Base-by-base conservation (phyloP, 2,797 vertebrate genomes). In the Tapirus indicus region DNA sequence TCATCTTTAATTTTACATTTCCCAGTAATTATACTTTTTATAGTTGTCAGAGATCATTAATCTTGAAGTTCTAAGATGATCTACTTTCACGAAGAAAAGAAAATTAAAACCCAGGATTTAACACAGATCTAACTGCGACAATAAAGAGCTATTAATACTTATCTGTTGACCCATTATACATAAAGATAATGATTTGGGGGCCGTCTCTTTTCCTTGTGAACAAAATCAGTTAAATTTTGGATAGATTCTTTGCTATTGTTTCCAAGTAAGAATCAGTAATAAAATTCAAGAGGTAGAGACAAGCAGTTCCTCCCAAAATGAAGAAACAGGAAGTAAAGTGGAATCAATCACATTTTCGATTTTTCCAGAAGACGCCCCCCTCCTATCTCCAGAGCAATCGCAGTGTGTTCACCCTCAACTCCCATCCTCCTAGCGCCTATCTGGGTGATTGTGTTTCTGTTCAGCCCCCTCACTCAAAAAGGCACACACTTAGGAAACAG, bases 401-500 rank as follows among this genome's bases (percentile, higher is more conserved):
- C 23, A 47, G 27, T 0, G 0, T 41, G 77, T 60, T 75, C 41
- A 0, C 58, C 16, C 58, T 12, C 11, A 47, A 38, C 6, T 10
- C 29, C 11, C 21, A 3, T 13, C 74, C 32, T 20, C 16, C 14
- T 2, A 0, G 74, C 0, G 5, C 11, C 29, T 21, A 6, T 38
- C n/a, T 11, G 44, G 74, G 49, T 7, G 32, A 44, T 2, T 18
- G 17, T 8, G 52, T 56, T 69, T 68, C 44, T 41, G 23, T 49
- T 38, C 68, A 47, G 54, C 35, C 29, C 49, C 72, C 64, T 83
- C 87, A 16, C 72, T 78, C 47, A 25, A 60, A n/a, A 54, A 93
- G 87, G n/a, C 27, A 29, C 52, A 12, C 41, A 41, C 29, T 85
- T 69, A 52, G 92, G 79, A 86, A 92, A 60, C 87, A 97, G 92